phyloP scores from a whole-genome alignment of 2,888 invertebrate genomes.

The Desoria tigrina region DNA sequence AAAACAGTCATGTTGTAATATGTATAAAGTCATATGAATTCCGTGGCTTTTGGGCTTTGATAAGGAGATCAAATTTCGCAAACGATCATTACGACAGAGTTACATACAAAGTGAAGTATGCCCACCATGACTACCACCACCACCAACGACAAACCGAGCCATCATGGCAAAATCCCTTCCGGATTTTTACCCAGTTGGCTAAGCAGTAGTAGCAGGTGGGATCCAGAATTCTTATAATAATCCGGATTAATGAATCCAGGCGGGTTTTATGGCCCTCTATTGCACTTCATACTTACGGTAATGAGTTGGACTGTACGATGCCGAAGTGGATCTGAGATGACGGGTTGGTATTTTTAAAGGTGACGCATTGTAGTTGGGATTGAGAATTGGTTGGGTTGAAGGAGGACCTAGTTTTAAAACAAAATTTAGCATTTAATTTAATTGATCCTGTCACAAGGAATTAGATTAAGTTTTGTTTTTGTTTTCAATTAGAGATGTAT shows the following conservation, averaged over 20 bases:
- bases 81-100: not conserved
- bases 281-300: conserved; percentile 30
- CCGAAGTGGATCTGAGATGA: conserved; percentile 34
- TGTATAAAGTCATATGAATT: too few relatives aligned
- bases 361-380: conserved; percentile 38
- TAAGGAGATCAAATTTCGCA: too few relatives aligned
- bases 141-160: not conserved
- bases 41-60: too few relatives aligned
- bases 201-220: too few relatives aligned
- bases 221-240: too few relatives aligned
- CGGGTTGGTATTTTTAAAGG: conserved; percentile 43
- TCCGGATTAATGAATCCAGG: too few relatives aligned
- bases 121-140: not conserved
- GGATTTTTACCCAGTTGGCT: not conserved
- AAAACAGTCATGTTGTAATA: too few relatives aligned
- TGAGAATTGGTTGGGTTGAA: conserved; percentile 36
- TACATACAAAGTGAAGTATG: not conserved
- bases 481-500: too few relatives aligned
- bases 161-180: not conserved
- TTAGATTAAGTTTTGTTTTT: too few relatives aligned
- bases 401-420: conserved; percentile 38
- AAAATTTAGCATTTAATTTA: too few relatives aligned
- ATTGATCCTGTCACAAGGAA: too few relatives aligned
- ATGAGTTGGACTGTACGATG: conserved; percentile 42
- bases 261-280: too few relatives aligned